Conservation (phyloP, 2,888 invertebrate species). For the Drosophila peninsularis region DNA sequence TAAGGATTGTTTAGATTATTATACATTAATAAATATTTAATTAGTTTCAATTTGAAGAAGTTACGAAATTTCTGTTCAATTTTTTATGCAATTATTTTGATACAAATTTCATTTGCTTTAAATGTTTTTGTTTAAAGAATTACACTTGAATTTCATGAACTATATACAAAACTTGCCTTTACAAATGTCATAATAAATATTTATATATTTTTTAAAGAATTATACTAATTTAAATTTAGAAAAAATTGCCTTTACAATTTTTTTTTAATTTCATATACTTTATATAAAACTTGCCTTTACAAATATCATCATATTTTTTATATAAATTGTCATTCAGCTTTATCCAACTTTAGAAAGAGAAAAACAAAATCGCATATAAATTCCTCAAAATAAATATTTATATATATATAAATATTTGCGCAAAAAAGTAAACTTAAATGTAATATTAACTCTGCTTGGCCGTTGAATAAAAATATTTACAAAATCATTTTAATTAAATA, state of each 20-base stretch:
- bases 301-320: not conserved
- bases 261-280: too few relatives aligned
- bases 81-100: not conserved
- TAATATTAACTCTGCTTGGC: conserved; percentile 29
- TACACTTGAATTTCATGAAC: not conserved
- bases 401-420: conserved; percentile 11
- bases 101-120: not conserved
- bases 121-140: not conserved
- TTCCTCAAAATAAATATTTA: conserved; percentile 1
- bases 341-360: conserved; percentile 22
- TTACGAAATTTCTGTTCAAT: not conserved
- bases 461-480: conserved; percentile 52
- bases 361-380: not conserved
- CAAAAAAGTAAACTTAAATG: conserved; percentile 11
- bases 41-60: not conserved
- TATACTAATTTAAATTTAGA: too few relatives aligned
- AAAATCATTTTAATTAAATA: conserved; percentile 50
- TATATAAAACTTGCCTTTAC: not conserved
- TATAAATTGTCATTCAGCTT: not conserved
- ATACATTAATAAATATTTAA: not conserved
- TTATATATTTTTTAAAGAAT: not conserved
- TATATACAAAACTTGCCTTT: not conserved
- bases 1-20: not conserved
- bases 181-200: not conserved
- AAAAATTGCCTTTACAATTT: too few relatives aligned